These are phyloP conservation scores for Corvus hawaiiensis DNA, from an alignment of 2,113 vertebrate genomes.

Conservation along the genomic window DNA sequence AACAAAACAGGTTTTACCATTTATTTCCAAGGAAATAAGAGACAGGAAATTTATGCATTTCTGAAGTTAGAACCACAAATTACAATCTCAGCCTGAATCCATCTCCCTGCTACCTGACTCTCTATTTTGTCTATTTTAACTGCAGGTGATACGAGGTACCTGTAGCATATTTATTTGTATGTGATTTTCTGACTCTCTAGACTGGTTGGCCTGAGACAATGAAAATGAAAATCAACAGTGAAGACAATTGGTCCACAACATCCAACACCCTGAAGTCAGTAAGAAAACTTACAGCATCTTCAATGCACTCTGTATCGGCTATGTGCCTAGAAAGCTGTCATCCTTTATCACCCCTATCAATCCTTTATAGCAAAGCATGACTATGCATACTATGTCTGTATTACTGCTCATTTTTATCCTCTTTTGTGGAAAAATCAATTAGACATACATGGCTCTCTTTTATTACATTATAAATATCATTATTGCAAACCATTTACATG, in stretches of 20 bases:
- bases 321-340: neutral
- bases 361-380: neutral
- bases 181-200: neutral
- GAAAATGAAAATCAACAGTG: neutral
- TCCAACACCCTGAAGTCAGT: neutral
- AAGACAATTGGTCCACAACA: neutral
- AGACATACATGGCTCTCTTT: neutral
- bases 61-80: neutral
- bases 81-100: neutral
- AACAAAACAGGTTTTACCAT: neutral
- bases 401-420: neutral
- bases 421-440: neutral
- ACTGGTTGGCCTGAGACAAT: neutral
- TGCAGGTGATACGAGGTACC: neutral
- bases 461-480: neutral
- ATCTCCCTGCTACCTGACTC: neutral
- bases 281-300: neutral
- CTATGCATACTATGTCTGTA: neutral
- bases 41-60: neutral
- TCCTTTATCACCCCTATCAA: neutral
- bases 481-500: neutral
- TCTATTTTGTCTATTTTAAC: neutral
- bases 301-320: rapidly evolving
- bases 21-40: neutral
- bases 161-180: neutral